Evolutionary conservation across 1,140 invertebrate species (phyloP), one percentile per base, ranked within the genome.

Genomic region (Pygmarrhopalites habei): DNA sequence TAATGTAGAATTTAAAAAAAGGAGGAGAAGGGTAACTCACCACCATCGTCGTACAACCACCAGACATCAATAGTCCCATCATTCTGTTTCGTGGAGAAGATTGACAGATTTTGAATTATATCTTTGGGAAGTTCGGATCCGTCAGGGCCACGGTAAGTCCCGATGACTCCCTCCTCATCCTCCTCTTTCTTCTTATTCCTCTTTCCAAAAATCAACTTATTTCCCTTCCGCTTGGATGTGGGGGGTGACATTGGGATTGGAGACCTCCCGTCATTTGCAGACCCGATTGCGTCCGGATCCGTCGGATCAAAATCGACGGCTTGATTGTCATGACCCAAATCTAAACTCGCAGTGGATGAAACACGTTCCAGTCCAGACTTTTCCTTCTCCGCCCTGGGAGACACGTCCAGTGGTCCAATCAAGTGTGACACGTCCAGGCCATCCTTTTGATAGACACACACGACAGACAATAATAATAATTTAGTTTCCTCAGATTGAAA

Each of bases 41-140:
- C 91, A 74, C 92, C 95, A 78, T 97, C 94, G 77, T 97, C 95
- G 77, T 95, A 97, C 49, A 97, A 76, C 95, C 94, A 97, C 89
- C 92, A 97, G 23, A 96, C 92, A 77, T 97, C 93, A 64, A 97
- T 87, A 0, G 83, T 87, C 26, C 90, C 89, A 72, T 83, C 79
- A 56, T 83, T 81, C 43, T 75, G 74, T 60, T 75, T 76, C 2
- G 69, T 58, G 46, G 72, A 71, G 68, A 77, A 77, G 29, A 69
- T 51, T 2, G 73, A 75, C 17, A 88, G 82, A 51, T 80, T 83
- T n/a, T 81, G 77, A 10, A 86, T 72, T 14, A 85, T 77, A 32
- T 82, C 81, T 64, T 81, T 81, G 1, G 82, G 82, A 17, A 85
- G 71, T 60, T 81, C 78, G 12, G 79, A 72, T 0, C 81, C 81